These are phyloP conservation scores for Amorpha juglandis DNA, from an alignment of 2,888 invertebrate genomes.

Conservation along the genomic window DNA sequence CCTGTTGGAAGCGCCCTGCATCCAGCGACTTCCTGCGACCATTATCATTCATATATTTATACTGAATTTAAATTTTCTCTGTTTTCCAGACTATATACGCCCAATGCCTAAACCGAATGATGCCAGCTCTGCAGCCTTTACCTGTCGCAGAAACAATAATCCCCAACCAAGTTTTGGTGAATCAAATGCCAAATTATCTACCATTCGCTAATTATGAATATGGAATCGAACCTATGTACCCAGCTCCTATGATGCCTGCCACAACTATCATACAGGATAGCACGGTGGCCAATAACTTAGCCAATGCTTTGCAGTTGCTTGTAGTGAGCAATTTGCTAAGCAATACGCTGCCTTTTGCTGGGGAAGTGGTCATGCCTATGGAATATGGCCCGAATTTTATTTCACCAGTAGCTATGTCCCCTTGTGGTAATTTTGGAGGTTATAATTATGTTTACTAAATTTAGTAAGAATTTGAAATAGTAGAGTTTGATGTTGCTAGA, in stretches of 20 bases:
- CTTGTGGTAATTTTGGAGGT: slow-evolving; percentile 35
- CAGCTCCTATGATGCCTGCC: slow-evolving; percentile 42
- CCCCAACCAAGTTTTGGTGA: slow-evolving; percentile 49
- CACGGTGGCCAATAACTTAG: slow-evolving; percentile 68
- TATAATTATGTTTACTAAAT: slow-evolving; percentile 48
- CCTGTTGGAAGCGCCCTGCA: no score
- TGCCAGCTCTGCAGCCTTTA: slow-evolving; percentile 44
- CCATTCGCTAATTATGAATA: slow-evolving; percentile 38
- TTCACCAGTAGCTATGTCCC: slow-evolving; percentile 33
- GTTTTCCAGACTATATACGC: slow-evolving; percentile 52
- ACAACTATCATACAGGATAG: slow-evolving; percentile 66
- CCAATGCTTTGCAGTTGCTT: slow-evolving; percentile 67
- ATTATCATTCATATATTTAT: no score
- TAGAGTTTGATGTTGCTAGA: slow-evolving; percentile 7
- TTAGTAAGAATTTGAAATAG: neutral
- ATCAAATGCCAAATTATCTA: slow-evolving; percentile 41
- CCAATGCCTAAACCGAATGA: slow-evolving; percentile 57
- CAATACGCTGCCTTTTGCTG: slow-evolving; percentile 56
- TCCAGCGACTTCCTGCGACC: no score
- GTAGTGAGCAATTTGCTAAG: slow-evolving; percentile 69
- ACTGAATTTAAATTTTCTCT: neutral
- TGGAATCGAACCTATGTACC: slow-evolving; percentile 41
- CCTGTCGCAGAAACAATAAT: slow-evolving; percentile 45
- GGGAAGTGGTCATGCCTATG: slow-evolving; percentile 42
- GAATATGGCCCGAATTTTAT: slow-evolving; percentile 35